phyloP scores from a whole-genome alignment of 2,113 vertebrate species.

The Myrmecophaga tridactyla region DNA sequence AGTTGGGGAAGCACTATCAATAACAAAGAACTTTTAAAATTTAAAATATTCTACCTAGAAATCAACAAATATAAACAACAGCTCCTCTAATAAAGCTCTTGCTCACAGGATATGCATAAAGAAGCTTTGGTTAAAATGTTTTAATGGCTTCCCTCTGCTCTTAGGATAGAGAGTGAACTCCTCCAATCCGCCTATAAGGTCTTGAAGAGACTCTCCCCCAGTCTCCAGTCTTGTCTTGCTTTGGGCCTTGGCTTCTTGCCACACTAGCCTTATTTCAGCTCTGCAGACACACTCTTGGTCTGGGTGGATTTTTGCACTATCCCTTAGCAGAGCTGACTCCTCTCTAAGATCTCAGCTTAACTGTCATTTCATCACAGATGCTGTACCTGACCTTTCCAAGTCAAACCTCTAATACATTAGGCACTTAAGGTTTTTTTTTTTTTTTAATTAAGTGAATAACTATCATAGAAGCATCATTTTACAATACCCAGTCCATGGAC shows the following conservation, averaged over 20 bases:
- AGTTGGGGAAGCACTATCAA: not conserved
- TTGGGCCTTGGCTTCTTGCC: not conserved
- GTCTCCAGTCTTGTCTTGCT: not conserved
- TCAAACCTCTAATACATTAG: not conserved
- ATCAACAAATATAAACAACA: not conserved
- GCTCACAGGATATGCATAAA: not conserved
- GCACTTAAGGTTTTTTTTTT: not conserved
- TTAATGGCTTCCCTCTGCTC: not conserved
- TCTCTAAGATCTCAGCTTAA: not conserved
- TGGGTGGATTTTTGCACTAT: not conserved
- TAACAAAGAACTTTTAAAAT: not conserved
- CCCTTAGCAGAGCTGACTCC: not conserved
- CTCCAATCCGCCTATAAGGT: not conserved
- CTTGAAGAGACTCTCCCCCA: not conserved
- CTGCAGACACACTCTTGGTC: not conserved
- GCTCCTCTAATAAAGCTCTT: not conserved
- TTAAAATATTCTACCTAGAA: not conserved
- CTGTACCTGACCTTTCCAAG: not conserved
- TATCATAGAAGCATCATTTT: not conserved
- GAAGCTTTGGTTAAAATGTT: not conserved
- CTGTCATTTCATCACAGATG: not conserved
- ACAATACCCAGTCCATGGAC: not conserved
- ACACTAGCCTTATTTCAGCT: not conserved
- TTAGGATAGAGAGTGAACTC: not conserved
- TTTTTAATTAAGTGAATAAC: not conserved